phyloP scores from a whole-genome alignment of 1,140 invertebrate species.

The Drosophila subpulchrella region DNA sequence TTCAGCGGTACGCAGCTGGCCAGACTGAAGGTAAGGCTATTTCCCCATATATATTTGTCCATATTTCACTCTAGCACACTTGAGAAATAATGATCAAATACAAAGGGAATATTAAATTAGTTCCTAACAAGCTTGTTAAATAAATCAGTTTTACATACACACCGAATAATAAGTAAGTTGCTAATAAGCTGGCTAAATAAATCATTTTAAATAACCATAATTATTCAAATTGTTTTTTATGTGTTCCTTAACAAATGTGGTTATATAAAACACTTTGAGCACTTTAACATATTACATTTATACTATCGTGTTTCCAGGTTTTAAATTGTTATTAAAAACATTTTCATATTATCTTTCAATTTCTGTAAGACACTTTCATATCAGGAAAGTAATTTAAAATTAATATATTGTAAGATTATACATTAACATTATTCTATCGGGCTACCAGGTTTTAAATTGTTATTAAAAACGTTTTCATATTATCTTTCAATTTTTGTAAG shows the following conservation, averaged over 20 bases:
- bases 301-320: too few relatives aligned
- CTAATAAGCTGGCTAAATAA: not conserved
- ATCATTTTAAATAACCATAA: not conserved
- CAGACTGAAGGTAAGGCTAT: slow-evolving; percentile 90
- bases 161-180: not conserved
- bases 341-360: not conserved
- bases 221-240: not conserved
- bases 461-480: not conserved
- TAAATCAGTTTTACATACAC: not conserved
- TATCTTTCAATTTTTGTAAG: too few relatives aligned
- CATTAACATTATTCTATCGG: too few relatives aligned
- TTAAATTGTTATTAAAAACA: too few relatives aligned
- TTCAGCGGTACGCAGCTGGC: slow-evolving; percentile 98
- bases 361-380: too few relatives aligned
- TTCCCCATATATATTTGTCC: not conserved
- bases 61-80: not conserved
- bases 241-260: not conserved
- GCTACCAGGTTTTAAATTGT: too few relatives aligned
- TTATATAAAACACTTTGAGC: too few relatives aligned
- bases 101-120: not conserved
- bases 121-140: not conserved
- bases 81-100: not conserved
- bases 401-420: too few relatives aligned
- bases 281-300: too few relatives aligned
- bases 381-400: too few relatives aligned